phyloP scores from a whole-genome alignment of 2,888 invertebrate genomes.

The Pheosia gnoma region DNA sequence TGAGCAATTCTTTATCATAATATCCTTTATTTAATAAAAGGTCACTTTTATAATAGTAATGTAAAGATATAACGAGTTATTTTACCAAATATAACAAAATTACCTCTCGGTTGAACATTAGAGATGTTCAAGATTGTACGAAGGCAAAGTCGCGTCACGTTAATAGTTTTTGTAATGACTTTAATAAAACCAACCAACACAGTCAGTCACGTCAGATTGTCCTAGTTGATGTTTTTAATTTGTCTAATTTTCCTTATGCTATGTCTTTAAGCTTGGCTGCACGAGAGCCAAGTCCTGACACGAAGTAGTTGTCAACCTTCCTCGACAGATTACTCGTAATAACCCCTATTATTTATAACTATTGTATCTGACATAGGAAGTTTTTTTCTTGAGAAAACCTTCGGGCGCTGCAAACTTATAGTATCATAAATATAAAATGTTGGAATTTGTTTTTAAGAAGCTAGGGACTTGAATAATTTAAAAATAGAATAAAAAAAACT shows the following conservation, averaged over 20 bases:
- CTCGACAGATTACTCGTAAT: conserved; percentile 47
- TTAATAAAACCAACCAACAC: conserved; percentile 25
- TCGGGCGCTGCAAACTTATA: conserved; percentile 42
- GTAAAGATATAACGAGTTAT: no score
- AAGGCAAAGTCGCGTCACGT: conserved; percentile 15
- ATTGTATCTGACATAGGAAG: conserved; percentile 58
- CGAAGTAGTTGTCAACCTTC: conserved; percentile 54
- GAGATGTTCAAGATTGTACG: neutral
- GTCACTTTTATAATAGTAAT: no score
- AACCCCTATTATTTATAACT: conserved; percentile 42
- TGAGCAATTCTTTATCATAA: no score
- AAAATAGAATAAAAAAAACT: neutral
- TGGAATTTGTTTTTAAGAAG: conserved; percentile 16
- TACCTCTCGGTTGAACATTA: no score
- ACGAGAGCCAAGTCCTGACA: conserved; percentile 39
- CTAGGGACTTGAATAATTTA: conserved; percentile 7
- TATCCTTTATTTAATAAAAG: no score
- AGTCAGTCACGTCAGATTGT: conserved; percentile 48
- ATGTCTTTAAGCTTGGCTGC: conserved; percentile 35
- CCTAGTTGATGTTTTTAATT: conserved; percentile 54
- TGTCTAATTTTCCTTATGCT: conserved; percentile 44
- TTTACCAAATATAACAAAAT: no score
- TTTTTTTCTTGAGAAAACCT: conserved; percentile 61
- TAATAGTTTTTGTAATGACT: conserved; percentile 26
- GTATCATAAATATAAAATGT: conserved; percentile 30